Percentiles rank a stretch among this genome's conserved stretches.
Conservation (phyloP, 2,113 vertebrate species). For the Phaetusa simplex region DNA sequence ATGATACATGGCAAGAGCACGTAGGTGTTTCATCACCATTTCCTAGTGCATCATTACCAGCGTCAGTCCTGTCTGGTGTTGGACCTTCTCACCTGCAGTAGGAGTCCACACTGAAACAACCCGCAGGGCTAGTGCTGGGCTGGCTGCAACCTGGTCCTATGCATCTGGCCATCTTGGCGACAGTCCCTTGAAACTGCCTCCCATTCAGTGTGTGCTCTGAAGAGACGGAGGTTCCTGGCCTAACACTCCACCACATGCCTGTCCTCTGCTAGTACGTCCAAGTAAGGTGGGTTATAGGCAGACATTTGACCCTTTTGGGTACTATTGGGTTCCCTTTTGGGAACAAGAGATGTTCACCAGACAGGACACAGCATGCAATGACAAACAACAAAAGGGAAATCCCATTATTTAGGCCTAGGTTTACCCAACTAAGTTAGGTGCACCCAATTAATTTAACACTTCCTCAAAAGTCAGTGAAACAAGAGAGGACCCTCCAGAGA, state of each 20-base stretch:
- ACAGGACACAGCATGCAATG: not conserved
- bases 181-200: not conserved
- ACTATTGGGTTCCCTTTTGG: not conserved
- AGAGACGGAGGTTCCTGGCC: not conserved
- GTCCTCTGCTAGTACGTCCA: not conserved
- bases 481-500: not conserved
- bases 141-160: not conserved
- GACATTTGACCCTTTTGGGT: not conserved
- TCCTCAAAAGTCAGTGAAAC: not conserved
- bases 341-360: not conserved
- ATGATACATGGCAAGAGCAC: not conserved
- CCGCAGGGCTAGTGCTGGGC: not conserved
- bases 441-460: not conserved
- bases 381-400: not conserved
- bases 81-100: not conserved
- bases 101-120: not conserved
- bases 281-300: not conserved
- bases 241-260: not conserved
- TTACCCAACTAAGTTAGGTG: not conserved
- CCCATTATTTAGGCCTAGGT: not conserved
- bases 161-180: accelerated
- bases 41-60: not conserved
- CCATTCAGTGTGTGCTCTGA: not conserved
- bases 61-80: not conserved
- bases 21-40: not conserved